Evolutionary conservation across 2,113 vertebrate species (phyloP), one percentile per base, ranked within the genome.

Genomic region (Psilopsiagon aymara): DNA sequence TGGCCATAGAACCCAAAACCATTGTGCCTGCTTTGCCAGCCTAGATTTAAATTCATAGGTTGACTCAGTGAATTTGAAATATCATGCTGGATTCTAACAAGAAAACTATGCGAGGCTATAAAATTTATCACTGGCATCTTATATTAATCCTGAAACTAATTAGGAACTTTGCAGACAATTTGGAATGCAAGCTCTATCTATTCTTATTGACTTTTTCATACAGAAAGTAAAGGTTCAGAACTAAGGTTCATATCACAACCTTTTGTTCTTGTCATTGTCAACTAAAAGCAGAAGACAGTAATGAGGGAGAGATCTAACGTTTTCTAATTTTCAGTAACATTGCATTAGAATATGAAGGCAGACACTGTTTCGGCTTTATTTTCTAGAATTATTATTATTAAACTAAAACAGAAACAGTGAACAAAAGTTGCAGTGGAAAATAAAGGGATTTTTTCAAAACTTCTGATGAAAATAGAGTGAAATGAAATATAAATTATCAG

Each of bases 121-220:
- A 76, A 75, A 81, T 92, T 86, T 95, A 92, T 95, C 89, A 53
- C 27, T 91, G 66, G 33, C 51, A 95, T 95, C 92, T 95, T 70
- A 94, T 90, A 93, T 93, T 94, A 93, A 90, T 93, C 68, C 76
- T 83, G 64, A 49, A 95, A 94, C 80, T 95, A 94, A 94, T 95
- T 95, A 94, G 70, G 75, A 95, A 92, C 68, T 73, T 94, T 84
- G 24, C 47, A 81, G 77, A 78, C 63, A 76, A 49, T 69, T 28
- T 35, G 24, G 24, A 94, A 95, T 87, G 33, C 78, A 87, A 86
- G 66, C 41, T 28, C 68, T 94, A 82, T 90, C 82, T 92, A 18
- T 76, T 92, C 57, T 44, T 94, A 91, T 84, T 91, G 91, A 87
- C 81, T 91, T 81, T 88, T 92, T 89, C 47, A 89, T 84, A 81